Base-by-base conservation (phyloP, 35 echinoderm and acorn worm species). In the Chiridota heheva region DNA sequence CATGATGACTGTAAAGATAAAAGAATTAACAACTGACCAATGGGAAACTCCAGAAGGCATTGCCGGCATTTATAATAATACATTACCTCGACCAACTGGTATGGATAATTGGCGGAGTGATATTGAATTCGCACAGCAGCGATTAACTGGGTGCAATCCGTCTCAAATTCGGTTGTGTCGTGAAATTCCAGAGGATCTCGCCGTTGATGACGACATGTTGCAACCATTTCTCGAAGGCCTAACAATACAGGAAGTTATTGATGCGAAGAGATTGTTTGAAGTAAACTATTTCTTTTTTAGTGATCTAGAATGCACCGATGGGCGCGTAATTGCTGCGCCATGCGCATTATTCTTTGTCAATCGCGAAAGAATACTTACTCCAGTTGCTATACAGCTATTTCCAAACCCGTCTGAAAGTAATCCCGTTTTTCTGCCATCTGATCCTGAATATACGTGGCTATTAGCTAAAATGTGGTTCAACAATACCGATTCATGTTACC, bases 391-490 rank as follows among this genome's bases (percentile, higher is more conserved):
- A 22, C 90, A 92, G 58, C 69, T 92, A 18, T 67, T 69, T 40
- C 90, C 72, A 25, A 77, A 92, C 16, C 76, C 83, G n/a, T 42
- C 47, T n/a, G 65, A 70, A 12, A 69, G 87, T 44, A 92, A 87
- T 39, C 90, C 90, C 51, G 90, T 92, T 13, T 95, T 95, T 47
- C 67, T 95, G 7, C 91, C 91, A 31, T 89, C 91, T 58, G 91
- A 95, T 69, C 82, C 70, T 10, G 81, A 89, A 42, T 95, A 86
- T 67, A 83, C 87, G 2, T 95, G 91, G 91, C 53, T 95, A 2
- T 60, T 95, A 31, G 90, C 90, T 27, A 93, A 93, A 51, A 88
- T 93, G 85, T 93, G 90, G 90, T 93, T 88, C 15, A 93, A 95
- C 76, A 95, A 85, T 33, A 82, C 80, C 32, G 91, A 95, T 65